Evolutionary conservation across 1,140 invertebrate species (phyloP), one percentile per base, ranked within the genome.

Genomic region (Bombus waltoni): DNA sequence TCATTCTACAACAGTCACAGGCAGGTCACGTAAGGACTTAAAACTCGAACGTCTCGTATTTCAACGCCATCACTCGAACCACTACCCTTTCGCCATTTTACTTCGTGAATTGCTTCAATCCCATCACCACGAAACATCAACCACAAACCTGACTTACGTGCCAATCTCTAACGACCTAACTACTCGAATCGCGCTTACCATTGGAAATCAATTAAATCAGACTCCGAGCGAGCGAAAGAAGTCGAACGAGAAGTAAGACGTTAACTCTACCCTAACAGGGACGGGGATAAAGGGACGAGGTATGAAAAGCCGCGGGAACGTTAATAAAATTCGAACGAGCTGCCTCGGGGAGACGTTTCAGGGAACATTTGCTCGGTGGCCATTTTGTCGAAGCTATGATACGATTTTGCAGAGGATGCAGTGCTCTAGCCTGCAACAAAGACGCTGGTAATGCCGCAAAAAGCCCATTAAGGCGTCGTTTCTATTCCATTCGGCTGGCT

Each of bases 401-500:
- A 59, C 28, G 9, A 53, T 53, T 53, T 8, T 53, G 47, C 47
- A 18, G 47, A 53, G 47, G 47, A 53, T 53, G 47, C 47, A 53
- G 18, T 53, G 47, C 47, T 22, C 18, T 22, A 35, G 44, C 25
- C 22, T 15, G 76, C 83, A 72, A 85, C 83, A 62, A 85, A 80
- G 83, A 72, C 42, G 40, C 40, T 42, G 35, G 68, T 40, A 85
- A 72, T 35, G 22, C 83, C 68, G 77, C 83, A 59, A 85, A 85
- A 85, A 72, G 83, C 68, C 77, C 77, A 72, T 80, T 85, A 85
- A 85, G 76, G 76, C 42, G 68, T 80, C 83, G 68, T 85, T 85
- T 85, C 83, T 85, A 85, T 85, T 85, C 83, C 83, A 80, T 85
- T 57, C 83, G 83, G 13, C 44, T 28, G 77, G 42, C 57, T 80